A percentile compares a stretch with the other conserved stretches of the same genome.
Evolutionary conservation across 2,888 invertebrate species (phyloP).

Genomic region (Phaonia tiefii): DNA sequence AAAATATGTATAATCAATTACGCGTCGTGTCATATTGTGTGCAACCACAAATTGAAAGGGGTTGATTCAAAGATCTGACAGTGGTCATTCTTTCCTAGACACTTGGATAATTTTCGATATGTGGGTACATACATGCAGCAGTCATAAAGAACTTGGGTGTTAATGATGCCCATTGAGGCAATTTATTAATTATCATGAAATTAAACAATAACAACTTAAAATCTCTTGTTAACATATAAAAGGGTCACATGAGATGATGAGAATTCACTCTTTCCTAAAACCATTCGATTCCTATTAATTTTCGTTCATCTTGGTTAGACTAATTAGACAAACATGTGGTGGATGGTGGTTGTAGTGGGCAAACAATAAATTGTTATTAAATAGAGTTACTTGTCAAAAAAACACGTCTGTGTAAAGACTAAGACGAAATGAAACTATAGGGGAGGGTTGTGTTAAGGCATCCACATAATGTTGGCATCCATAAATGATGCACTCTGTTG

Average conservation of each 20-base stretch:
- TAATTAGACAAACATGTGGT: slow-evolving; percentile 2
- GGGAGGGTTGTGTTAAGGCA: too few species aligned
- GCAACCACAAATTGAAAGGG: background rate
- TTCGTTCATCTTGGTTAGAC: background rate
- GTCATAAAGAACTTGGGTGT: background rate
- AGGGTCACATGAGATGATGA: slow-evolving; percentile 1
- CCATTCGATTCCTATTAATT: slow-evolving; percentile 28
- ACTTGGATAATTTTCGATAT: slow-evolving; percentile 8
- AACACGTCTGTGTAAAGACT: too few species aligned
- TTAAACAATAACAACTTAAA: slow-evolving; percentile 7
- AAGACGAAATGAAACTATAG: too few species aligned
- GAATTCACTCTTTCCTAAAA: background rate
- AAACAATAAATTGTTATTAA: background rate
- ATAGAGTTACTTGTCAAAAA: background rate
- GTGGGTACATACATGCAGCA: background rate
- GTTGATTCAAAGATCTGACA: background rate
- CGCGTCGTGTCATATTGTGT: background rate
- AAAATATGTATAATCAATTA: slow-evolving; percentile 14
- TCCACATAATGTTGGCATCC: too few species aligned
- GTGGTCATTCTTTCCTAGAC: slow-evolving; percentile 26
- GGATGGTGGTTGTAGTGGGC: background rate
- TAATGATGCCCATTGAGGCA: slow-evolving; percentile 23
- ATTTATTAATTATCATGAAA: background rate
- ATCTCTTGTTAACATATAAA: slow-evolving; percentile 35
- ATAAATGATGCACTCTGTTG: too few species aligned